Conservation (phyloP, 2,888 invertebrate genomes). For the Caenorhabditis imperialis region DNA sequence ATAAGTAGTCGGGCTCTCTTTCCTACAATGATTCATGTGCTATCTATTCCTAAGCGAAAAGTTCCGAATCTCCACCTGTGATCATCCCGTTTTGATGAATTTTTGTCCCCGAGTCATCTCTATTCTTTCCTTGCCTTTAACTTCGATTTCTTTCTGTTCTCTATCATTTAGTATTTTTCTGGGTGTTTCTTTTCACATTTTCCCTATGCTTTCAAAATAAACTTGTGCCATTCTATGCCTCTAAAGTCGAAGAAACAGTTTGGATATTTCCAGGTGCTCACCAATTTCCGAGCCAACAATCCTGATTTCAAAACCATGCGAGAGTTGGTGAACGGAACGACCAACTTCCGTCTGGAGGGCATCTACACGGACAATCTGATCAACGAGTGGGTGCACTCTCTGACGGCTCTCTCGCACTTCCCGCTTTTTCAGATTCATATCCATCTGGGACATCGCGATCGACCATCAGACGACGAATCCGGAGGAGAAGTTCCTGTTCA, state of each 20-base stretch:
- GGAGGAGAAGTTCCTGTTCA: constrained; percentile 29
- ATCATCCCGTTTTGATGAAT: neutral
- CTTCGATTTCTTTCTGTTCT: too few species aligned
- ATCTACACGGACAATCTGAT: constrained; percentile 24
- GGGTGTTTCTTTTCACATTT: too few species aligned
- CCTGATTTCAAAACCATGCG: constrained; percentile 47
- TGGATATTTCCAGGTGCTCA: constrained; percentile 40
- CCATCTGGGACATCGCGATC: constrained; percentile 33
- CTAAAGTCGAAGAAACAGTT: constrained; percentile 14
- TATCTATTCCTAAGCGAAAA: neutral
- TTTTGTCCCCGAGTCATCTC: too few species aligned
- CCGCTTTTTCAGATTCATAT: constrained; percentile 23
- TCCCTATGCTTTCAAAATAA: neutral
- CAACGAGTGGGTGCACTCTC: constrained; percentile 14
- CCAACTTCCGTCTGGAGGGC: constrained; percentile 26
- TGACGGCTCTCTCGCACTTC: neutral
- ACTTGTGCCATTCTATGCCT: too few species aligned
- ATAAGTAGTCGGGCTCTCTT: constrained; percentile 11
- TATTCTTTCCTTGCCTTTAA: too few species aligned
- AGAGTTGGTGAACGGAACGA: constrained; percentile 17
- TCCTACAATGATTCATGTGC: neutral
- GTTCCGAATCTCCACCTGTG: neutral
- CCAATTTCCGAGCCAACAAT: constrained; percentile 46
- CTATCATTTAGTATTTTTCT: too few species aligned
- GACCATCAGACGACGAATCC: constrained; percentile 5